These are phyloP conservation scores for Eutolmus rufibarbis DNA, from an alignment of 2,888 invertebrate species.

Conservation along the genomic window DNA sequence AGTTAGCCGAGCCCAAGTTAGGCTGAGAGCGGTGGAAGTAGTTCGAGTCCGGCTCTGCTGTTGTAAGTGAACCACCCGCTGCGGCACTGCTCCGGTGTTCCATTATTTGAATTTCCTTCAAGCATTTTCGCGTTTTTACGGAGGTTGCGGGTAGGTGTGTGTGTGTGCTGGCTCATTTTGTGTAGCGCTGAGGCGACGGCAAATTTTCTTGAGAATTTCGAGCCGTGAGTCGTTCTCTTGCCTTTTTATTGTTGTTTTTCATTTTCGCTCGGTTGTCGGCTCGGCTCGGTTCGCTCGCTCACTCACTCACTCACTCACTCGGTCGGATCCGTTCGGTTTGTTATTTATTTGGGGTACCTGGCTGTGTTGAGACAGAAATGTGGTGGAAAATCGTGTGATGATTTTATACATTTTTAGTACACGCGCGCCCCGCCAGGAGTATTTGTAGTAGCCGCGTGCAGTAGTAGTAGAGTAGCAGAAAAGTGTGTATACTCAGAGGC, in stretches of 20 bases:
- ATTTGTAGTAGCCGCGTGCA: background rate
- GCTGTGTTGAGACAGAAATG: background rate
- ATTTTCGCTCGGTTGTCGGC: background rate
- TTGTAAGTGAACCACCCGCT: conserved; percentile 42
- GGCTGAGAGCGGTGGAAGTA: background rate
- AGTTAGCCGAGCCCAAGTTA: conserved; percentile 44
- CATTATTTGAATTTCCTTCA: conserved; percentile 1
- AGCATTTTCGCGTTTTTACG: background rate
- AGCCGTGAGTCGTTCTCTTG: background rate
- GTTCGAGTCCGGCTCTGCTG: background rate
- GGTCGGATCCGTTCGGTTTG: background rate
- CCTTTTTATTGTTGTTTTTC: background rate
- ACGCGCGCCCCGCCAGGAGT: background rate
- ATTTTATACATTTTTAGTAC: background rate
- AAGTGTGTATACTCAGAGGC: conserved; percentile 29
- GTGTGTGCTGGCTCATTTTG: background rate
- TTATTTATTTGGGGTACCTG: conserved; percentile 13
- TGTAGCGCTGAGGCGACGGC: background rate
- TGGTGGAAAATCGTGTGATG: background rate
- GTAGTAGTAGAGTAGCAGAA: background rate
- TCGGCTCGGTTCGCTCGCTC: background rate
- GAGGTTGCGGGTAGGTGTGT: background rate
- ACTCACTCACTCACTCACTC: background rate
- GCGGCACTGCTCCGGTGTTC: conserved; percentile 10
- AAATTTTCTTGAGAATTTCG: background rate